Evolutionary conservation across 1,140 invertebrate genomes (phyloP).

Genomic region (Ceratitis capitata): DNA sequence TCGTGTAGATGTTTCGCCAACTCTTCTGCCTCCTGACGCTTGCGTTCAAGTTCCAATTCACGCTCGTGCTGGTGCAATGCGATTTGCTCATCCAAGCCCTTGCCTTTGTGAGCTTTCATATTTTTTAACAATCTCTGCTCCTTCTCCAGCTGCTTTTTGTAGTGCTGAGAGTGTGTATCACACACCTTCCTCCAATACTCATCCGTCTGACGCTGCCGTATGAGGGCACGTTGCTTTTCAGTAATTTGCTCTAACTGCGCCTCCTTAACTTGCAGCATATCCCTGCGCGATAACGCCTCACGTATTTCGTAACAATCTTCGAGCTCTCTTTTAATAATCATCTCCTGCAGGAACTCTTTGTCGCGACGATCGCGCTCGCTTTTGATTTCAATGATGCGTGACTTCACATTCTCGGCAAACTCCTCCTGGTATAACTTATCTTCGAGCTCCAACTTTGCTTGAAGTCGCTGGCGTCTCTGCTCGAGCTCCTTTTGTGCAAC

Average conservation of each 20-base stretch:
- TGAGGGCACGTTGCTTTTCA: constrained; percentile 51
- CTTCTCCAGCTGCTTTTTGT: not conserved
- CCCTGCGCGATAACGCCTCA: constrained; percentile 50
- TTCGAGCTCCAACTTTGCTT: constrained; percentile 52
- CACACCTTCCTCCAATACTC: constrained; percentile 51
- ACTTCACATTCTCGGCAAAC: constrained; percentile 54
- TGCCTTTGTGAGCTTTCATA: constrained; percentile 46
- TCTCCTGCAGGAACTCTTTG: constrained; percentile 50
- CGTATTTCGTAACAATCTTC: constrained; percentile 57
- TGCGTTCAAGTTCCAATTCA: constrained; percentile 43
- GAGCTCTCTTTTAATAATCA: constrained; percentile 54
- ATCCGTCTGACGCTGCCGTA: constrained; percentile 49
- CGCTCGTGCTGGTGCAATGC: constrained; percentile 48
- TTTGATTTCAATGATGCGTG: constrained; percentile 54
- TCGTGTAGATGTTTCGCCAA: constrained; percentile 51
- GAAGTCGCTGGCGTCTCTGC: constrained; percentile 47
- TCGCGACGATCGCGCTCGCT: constrained; percentile 47
- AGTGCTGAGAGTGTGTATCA: not conserved
- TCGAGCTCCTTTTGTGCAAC: constrained; percentile 47
- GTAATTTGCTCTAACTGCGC: constrained; percentile 56
- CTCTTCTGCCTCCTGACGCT: constrained; percentile 44
- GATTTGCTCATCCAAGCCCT: constrained; percentile 50
- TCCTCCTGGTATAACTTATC: constrained; percentile 55
- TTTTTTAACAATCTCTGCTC: constrained; percentile 46
- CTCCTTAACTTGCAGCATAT: constrained; percentile 48